Percentiles rank a stretch among this genome's conserved stretches.
phyloP scores from a whole-genome alignment of 1,140 invertebrate species.

The Phocides pigmalion region DNA sequence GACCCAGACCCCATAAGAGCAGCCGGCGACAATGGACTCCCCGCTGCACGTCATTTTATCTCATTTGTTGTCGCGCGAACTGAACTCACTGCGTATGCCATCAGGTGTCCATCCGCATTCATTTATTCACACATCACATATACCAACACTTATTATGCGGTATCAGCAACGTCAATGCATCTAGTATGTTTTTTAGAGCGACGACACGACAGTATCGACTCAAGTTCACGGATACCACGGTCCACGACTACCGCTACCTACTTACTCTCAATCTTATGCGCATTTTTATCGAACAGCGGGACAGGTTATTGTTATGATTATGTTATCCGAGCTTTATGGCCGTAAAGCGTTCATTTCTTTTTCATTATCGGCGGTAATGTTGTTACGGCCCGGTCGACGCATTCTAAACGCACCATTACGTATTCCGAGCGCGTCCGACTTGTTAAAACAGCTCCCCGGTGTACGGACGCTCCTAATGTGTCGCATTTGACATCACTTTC shows the following conservation, averaged over 20 bases:
- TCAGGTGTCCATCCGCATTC: slow-evolving; percentile 65
- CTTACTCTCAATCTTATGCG: slow-evolving; percentile 20
- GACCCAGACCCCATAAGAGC: slow-evolving; percentile 62
- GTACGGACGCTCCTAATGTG: slow-evolving; percentile 50
- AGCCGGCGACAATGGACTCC: slow-evolving; percentile 65
- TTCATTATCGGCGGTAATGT: slow-evolving; percentile 54
- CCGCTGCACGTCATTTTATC: slow-evolving; percentile 69
- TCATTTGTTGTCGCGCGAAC: slow-evolving; percentile 64
- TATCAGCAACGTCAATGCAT: slow-evolving; percentile 26
- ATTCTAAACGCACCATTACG: slow-evolving; percentile 54
- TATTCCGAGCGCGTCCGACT: slow-evolving; percentile 61
- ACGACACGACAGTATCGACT: not conserved
- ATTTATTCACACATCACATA: slow-evolving; percentile 47
- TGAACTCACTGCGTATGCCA: slow-evolving; percentile 48
- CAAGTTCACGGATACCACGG: slow-evolving; percentile 23
- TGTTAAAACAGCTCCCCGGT: slow-evolving; percentile 64
- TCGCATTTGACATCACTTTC: slow-evolving; percentile 41
- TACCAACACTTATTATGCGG: slow-evolving; percentile 37
- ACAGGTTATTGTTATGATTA: slow-evolving; percentile 50
- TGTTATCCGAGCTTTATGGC: slow-evolving; percentile 52
- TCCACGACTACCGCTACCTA: not conserved
- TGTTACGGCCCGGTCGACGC: slow-evolving; percentile 48
- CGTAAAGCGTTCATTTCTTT: slow-evolving; percentile 55
- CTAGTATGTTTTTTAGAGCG: slow-evolving; percentile 25
- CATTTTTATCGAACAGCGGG: slow-evolving; percentile 37